A percentile compares a stretch with the other conserved stretches of the same genome.
Evolutionary conservation across 2,888 invertebrate species (phyloP).

Genomic region (Neoascia interrupta): DNA sequence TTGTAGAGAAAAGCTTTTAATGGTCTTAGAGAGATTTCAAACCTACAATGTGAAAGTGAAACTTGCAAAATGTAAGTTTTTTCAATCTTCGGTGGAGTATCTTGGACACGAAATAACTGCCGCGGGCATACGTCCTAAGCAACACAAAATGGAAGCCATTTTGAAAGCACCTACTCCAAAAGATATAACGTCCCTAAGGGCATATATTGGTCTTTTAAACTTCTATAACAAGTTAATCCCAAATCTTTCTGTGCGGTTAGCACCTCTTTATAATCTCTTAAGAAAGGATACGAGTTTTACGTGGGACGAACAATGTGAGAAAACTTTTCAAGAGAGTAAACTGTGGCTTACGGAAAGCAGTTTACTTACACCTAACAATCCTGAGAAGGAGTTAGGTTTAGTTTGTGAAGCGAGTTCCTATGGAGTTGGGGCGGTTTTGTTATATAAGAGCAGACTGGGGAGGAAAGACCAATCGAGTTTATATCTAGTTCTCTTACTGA

Average conservation of each 20-base stretch:
- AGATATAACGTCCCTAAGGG: slow-evolving; percentile 18
- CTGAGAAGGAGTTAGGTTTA: slow-evolving; percentile 21
- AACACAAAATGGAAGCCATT: slow-evolving; percentile 37
- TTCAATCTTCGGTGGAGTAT: not conserved
- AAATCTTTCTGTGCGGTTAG: slow-evolving; percentile 14
- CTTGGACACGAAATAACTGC: slow-evolving; percentile 31
- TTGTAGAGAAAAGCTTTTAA: not conserved
- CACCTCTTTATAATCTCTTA: slow-evolving; percentile 12
- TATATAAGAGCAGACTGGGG: slow-evolving; percentile 9
- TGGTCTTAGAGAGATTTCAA: not conserved
- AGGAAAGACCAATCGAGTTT: slow-evolving; percentile 16
- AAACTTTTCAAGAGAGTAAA: slow-evolving; percentile 16
- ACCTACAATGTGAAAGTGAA: slow-evolving; percentile 7
- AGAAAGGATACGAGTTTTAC: slow-evolving; percentile 40
- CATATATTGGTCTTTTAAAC: slow-evolving; percentile 40
- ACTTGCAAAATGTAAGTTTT: slow-evolving; percentile 28
- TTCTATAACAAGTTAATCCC: slow-evolving; percentile 41
- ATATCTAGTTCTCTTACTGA: not conserved
- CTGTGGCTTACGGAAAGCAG: slow-evolving; percentile 1
- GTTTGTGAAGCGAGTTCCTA: slow-evolving; percentile 35
- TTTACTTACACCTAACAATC: slow-evolving; percentile 28
- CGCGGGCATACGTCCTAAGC: slow-evolving; percentile 23
- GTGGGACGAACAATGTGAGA: slow-evolving; percentile 33
- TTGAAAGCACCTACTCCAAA: slow-evolving; percentile 24
- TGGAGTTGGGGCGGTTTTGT: slow-evolving; percentile 30